Base-by-base conservation (phyloP, 2,113 vertebrate species). In the Nymphicus hollandicus region DNA sequence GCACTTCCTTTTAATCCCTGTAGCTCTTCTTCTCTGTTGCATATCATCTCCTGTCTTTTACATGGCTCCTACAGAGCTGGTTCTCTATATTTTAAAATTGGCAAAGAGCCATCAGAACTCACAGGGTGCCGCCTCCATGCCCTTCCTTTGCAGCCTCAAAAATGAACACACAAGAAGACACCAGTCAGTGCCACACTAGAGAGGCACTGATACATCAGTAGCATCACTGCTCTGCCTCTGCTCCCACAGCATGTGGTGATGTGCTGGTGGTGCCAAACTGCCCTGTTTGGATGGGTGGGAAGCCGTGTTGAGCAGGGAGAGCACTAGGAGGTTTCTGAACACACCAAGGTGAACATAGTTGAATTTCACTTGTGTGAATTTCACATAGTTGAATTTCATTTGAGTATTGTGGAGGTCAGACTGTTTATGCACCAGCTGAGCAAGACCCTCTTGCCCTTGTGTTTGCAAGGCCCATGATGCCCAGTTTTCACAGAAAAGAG, bases 181-280 rank as follows among this genome's bases (percentile, higher is more conserved):
- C 22, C 60, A 64, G 55, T 44, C 37, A 44, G 24, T 1, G 2
- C 25, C 33, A 35, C 27, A 19, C 37, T 29, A 1, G 1, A 80
- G 66, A 53, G 18, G n/a, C 31, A 52, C 27, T 1, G 2, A 1
- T 50, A 10, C 0, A 1, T 6, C 37, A 18, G 22, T 71, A 20
- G 29, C 31, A 39, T 17, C 53, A 15, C 35, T 12, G 6, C 2
- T 60, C 74, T 82, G 43, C 39, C 52, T 46, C 28, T 47, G 39
- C 9, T 74, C n/a, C 43, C 25, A 43, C 56, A 60, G 68, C 18
- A 35, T 0, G 0, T 28, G 33, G 33, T 47, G 35, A 63, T 63
- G 28, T 1, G 0, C 50, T 73, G 33, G 15, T 49, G 46, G 24
- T 72, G 53, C 58, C 58, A 64, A 33, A 20, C 5, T 60, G 6